Conservation (phyloP, 2,888 invertebrate genomes). For the Syrista parreyssii region DNA sequence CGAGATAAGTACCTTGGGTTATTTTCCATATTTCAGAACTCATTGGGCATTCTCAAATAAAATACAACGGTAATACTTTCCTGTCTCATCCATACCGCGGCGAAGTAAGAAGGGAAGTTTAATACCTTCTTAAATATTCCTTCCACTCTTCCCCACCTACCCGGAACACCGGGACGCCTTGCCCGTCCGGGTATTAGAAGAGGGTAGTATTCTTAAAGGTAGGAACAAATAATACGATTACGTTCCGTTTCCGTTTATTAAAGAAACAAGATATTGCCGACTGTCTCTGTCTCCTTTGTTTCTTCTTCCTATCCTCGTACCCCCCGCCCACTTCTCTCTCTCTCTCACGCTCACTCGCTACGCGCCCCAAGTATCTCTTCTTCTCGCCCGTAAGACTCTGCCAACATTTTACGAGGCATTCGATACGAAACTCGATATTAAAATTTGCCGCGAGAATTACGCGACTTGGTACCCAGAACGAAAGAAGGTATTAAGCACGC, state of each 20-base stretch:
- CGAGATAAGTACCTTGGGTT: conserved; percentile 7
- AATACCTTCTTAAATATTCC: conserved; percentile 65
- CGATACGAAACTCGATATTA: conserved; percentile 65
- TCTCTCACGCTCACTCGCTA: conserved; percentile 7
- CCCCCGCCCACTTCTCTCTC: conserved; percentile 9
- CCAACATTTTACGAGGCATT: conserved; percentile 48
- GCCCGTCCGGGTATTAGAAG: conserved; percentile 44
- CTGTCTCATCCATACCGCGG: conserved; percentile 24
- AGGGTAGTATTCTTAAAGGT: conserved; percentile 53
- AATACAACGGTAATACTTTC: conserved; percentile 56
- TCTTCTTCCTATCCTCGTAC: conserved; percentile 11
- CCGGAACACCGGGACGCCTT: conserved; percentile 19
- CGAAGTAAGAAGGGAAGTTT: conserved; percentile 45
- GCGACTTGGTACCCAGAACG: conserved; percentile 40
- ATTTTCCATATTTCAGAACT: conserved; percentile 57
- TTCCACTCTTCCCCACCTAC: conserved; percentile 47
- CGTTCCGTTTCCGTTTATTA: conserved; percentile 66
- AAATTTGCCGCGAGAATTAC: conserved; percentile 58
- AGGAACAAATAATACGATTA: conserved; percentile 67
- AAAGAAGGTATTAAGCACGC: conserved; percentile 40
- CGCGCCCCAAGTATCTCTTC: conserved; percentile 26
- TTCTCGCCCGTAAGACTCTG: conserved; percentile 25
- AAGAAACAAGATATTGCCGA: conserved; percentile 64
- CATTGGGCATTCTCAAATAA: conserved; percentile 53
- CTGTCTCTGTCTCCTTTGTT: conserved; percentile 35